Evolutionary conservation across 2,797 vertebrate genomes (phyloP).

Genomic region (Sarcoramphus papa): DNA sequence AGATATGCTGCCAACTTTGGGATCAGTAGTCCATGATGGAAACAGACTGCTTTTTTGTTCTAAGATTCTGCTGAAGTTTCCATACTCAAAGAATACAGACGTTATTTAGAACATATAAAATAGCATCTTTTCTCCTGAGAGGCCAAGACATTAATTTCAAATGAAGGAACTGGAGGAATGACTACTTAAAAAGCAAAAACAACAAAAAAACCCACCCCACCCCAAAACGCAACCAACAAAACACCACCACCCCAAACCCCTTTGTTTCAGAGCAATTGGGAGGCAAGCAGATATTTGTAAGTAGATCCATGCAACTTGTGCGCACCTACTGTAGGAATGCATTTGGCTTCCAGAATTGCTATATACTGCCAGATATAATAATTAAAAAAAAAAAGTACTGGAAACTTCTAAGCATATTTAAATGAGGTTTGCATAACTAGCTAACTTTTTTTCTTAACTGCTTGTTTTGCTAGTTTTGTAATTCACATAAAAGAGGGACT

Average conservation of each 20-base stretch:
- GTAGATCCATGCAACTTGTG: not conserved
- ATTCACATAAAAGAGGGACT: not conserved
- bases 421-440: not conserved
- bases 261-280: not conserved
- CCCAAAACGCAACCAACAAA: not conserved
- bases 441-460: not conserved
- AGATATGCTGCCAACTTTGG: not conserved
- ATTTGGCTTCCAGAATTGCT: not conserved
- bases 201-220: not conserved
- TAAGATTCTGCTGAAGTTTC: not conserved
- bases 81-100: not conserved
- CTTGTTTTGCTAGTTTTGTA: not conserved
- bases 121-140: not conserved
- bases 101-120: not conserved
- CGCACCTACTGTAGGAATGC: not conserved
- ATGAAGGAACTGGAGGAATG: not conserved
- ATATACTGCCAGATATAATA: not conserved
- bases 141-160: not conserved
- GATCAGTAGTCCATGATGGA: not conserved
- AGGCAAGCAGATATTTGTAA: not conserved
- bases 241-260: fast-evolving
- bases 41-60: not conserved
- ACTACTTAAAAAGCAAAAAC: not conserved
- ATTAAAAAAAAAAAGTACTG: not conserved
- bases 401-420: not conserved